A percentile compares a stretch with the other conserved stretches of the same genome.
Evolutionary conservation across 53 echinoderm and acorn worm genomes (phyloP).

Genomic region (Patiria pectinifera): DNA sequence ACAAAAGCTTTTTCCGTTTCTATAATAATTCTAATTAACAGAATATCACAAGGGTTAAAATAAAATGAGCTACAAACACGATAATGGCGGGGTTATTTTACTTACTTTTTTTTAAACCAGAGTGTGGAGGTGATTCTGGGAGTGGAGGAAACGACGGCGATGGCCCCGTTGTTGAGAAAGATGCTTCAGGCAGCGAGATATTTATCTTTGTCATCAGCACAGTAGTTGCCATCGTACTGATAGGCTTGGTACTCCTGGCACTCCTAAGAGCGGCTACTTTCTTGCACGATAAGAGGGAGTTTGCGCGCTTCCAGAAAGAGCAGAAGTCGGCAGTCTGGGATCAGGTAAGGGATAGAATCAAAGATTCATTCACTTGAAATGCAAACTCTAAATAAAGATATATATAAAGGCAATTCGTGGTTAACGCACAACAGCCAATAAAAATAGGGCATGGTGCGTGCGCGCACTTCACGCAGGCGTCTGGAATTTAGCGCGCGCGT

Average conservation of each 20-base stretch:
- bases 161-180: neutral
- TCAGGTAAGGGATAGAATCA: conserved; percentile 62
- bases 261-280: conserved; percentile 76
- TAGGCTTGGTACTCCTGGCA: conserved; percentile 77
- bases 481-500: too few relatives aligned
- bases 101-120: conserved; percentile 7
- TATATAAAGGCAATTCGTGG: too few relatives aligned
- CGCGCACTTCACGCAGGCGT: neutral
- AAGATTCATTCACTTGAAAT: too few relatives aligned
- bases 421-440: too few relatives aligned
- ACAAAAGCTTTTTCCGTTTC: too few relatives aligned
- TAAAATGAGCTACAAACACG: too few relatives aligned
- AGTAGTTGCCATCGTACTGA: conserved; percentile 87
- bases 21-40: too few relatives aligned
- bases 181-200: conserved; percentile 41
- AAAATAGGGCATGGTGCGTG: neutral
- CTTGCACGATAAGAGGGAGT: conserved; percentile 90
- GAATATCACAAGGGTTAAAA: too few relatives aligned
- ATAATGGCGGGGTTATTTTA: neutral
- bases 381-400: too few relatives aligned
- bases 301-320: conserved; percentile 84
- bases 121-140: conserved; percentile 13
- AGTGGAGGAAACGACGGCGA: neutral
- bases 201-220: conserved; percentile 82
- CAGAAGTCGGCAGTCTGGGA: conserved; percentile 80